These are phyloP conservation scores for Lonchura striata DNA, from an alignment of 2,113 vertebrate genomes.

Conservation along the genomic window DNA sequence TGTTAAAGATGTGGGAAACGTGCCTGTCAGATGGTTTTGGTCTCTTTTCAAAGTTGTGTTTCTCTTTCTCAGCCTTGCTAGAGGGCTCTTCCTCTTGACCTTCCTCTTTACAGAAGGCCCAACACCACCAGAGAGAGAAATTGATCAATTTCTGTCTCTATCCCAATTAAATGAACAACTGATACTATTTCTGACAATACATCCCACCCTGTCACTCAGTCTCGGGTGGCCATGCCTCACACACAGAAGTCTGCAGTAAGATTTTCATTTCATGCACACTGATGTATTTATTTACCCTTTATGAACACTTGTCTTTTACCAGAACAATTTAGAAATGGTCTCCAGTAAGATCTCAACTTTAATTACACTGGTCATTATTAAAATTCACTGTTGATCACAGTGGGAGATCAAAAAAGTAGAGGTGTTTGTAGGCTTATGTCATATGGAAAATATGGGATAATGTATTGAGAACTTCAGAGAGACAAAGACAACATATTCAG, in stretches of 20 bases:
- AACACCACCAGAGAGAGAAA: not conserved
- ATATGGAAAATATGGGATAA: not conserved
- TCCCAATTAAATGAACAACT: not conserved
- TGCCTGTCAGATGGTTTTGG: not conserved
- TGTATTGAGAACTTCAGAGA: not conserved
- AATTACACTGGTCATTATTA: not conserved
- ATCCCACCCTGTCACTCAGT: not conserved
- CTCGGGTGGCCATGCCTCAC: not conserved
- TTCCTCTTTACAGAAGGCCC: not conserved
- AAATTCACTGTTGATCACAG: not conserved
- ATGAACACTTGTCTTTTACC: not conserved
- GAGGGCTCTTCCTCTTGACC: not conserved
- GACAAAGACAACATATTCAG: not conserved
- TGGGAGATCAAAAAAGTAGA: not conserved
- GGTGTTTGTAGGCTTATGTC: not conserved
- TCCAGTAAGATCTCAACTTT: not conserved
- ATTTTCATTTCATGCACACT: not conserved
- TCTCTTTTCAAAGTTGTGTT: not conserved
- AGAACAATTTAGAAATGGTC: not conserved
- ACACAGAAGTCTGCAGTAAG: not conserved
- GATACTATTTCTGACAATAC: not conserved
- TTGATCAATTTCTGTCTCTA: not conserved
- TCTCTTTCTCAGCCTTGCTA: not conserved
- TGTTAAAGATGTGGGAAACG: not conserved
- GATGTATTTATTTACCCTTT: not conserved